Evolutionary conservation across 2,888 invertebrate species (phyloP).

Genomic region (Sarcophaga subvicina): DNA sequence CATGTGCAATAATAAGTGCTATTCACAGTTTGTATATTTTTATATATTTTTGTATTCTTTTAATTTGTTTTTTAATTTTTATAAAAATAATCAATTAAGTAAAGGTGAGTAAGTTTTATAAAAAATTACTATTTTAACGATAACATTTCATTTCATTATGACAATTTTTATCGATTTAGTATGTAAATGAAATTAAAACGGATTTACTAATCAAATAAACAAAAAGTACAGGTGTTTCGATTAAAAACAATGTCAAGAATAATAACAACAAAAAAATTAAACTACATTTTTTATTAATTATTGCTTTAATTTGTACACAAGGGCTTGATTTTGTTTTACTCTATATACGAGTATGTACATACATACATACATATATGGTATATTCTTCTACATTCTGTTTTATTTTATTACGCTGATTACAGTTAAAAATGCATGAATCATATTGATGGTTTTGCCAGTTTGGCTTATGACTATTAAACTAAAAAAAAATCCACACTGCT

Average conservation of each 20-base stretch:
- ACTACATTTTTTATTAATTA: not conserved
- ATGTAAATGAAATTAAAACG: conserved; percentile 54
- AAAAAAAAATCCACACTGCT: too few relatives aligned
- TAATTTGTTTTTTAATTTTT: conserved; percentile 11
- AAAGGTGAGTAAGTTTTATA: conserved; percentile 43
- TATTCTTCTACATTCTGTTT: too few relatives aligned
- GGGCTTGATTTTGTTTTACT: not conserved
- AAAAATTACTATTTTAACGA: conserved; percentile 16
- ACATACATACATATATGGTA: too few relatives aligned
- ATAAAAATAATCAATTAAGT: conserved; percentile 19
- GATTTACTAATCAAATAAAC: conserved; percentile 29
- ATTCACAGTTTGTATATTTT: conserved; percentile 7
- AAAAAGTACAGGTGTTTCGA: conserved; percentile 45
- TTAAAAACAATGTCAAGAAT: not conserved
- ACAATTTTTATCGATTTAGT: conserved; percentile 48
- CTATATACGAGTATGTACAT: too few relatives aligned
- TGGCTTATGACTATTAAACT: too few relatives aligned
- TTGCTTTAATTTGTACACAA: not conserved
- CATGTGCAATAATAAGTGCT: conserved; percentile 6
- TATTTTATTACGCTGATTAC: too few relatives aligned
- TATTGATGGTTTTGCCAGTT: too few relatives aligned
- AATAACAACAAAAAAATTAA: not conserved
- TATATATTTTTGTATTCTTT: not conserved
- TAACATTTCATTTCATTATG: conserved; percentile 52
- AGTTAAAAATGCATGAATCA: too few relatives aligned